phyloP scores from a whole-genome alignment of 2,797 vertebrate species.

The Distichodus sexfasciatus region DNA sequence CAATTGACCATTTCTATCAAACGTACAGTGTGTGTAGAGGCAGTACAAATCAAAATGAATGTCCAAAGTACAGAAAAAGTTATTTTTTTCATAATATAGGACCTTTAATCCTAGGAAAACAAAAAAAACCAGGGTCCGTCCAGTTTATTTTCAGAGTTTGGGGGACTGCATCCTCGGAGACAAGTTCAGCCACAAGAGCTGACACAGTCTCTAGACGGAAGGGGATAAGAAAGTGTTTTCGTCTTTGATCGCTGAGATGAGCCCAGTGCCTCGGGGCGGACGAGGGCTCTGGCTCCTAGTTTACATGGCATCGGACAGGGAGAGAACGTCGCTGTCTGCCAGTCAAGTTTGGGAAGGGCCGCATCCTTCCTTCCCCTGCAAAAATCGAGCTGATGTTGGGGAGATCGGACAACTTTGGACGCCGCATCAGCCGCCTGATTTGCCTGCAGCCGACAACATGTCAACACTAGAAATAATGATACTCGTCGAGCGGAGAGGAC shows the following conservation, averaged over 20 bases:
- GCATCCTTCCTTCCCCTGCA: conserved; percentile 7
- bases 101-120: conserved; percentile 30
- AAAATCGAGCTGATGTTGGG: conserved; percentile 16
- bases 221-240: conserved; percentile 3
- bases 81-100: too few species aligned
- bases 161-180: not conserved
- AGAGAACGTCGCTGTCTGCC: not conserved
- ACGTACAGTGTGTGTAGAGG: too few species aligned
- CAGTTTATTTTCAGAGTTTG: not conserved
- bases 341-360: not conserved
- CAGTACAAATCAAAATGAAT: too few species aligned
- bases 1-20: too few species aligned
- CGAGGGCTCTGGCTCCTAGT: conserved; percentile 25
- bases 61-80: too few species aligned
- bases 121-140: too few species aligned
- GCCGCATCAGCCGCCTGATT: conserved; percentile 21
- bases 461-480: conserved; percentile 38
- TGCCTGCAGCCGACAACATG: conserved; percentile 9
- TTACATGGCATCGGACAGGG: conserved; percentile 13
- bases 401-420: conserved; percentile 17
- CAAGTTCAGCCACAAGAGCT: conserved; percentile 9
- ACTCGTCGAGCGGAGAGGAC: not conserved
- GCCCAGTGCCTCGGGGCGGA: conserved; percentile 11
- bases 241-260: conserved; percentile 36
- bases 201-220: conserved; percentile 6